A percentile compares a stretch with the other conserved stretches of the same genome.
These are phyloP conservation scores for Neostethus bicornis DNA, from an alignment of 2,797 vertebrate genomes.

Conservation along the genomic window DNA sequence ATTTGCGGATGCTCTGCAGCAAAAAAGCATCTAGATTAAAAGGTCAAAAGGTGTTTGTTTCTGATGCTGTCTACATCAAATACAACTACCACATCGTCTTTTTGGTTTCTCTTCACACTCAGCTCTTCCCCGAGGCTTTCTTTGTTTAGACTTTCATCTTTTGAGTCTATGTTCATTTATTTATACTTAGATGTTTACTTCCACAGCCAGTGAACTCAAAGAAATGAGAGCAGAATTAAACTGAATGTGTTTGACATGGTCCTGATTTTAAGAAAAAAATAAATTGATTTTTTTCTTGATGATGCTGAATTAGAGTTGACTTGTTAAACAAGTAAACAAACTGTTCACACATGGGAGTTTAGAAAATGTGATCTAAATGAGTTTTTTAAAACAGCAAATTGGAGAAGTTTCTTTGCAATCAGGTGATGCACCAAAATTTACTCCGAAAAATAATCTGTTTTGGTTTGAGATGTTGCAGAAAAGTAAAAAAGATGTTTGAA, in stretches of 20 bases:
- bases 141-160: background rate
- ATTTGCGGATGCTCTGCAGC: conserved; percentile 5
- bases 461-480: too few species aligned
- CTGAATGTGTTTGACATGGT: too few species aligned
- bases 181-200: background rate
- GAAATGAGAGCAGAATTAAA: too few species aligned
- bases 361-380: background rate
- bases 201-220: background rate
- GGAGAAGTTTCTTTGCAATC: too few species aligned
- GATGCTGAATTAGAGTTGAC: conserved; percentile 36
- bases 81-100: background rate
- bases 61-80: conserved; percentile 12
- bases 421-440: too few species aligned
- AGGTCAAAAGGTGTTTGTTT: conserved; percentile 25
- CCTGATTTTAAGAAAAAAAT: conserved; percentile 1
- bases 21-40: conserved; percentile 7
- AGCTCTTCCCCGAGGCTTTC: background rate
- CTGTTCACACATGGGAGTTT: conserved; percentile 22
- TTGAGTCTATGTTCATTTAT: too few species aligned
- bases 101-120: background rate
- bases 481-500: too few species aligned
- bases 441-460: too few species aligned
- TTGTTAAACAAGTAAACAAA: conserved; percentile 26
- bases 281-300: conserved; percentile 19
- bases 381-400: too few species aligned